phyloP scores from a whole-genome alignment of 2,888 invertebrate genomes.

The Aelia acuminata region DNA sequence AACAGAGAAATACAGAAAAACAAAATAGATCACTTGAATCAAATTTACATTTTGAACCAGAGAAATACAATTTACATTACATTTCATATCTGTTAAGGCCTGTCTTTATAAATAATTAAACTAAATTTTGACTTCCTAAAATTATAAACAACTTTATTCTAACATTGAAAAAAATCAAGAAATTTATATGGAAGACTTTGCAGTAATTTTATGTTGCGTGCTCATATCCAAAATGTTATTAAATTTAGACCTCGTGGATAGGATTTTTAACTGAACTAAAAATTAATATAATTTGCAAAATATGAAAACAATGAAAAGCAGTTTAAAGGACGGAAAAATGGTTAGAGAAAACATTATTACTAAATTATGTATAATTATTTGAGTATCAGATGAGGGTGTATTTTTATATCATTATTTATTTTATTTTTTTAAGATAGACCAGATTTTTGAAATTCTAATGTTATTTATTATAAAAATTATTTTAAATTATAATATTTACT shows the following conservation, averaged over 20 bases:
- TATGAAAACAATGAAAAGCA: not conserved
- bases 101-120: not conserved
- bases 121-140: conserved; percentile 3
- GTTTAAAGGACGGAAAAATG: conserved; percentile 23
- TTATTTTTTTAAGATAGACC: not conserved
- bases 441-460: not conserved
- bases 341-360: conserved; percentile 15
- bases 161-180: not conserved
- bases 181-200: conserved; percentile 38
- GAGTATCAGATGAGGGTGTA: not conserved
- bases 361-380: not conserved
- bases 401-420: no score
- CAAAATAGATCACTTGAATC: not conserved
- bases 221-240: not conserved
- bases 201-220: conserved; percentile 41
- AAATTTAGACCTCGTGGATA: not conserved
- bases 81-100: not conserved
- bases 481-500: conserved; percentile 28
- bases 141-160: not conserved
- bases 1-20: no score
- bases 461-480: not conserved
- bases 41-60: not conserved
- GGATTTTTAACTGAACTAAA: not conserved
- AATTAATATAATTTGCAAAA: not conserved
- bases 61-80: not conserved